Evolutionary conservation across 2,113 vertebrate species (phyloP).

Genomic region (Peucedramus taeniatus): DNA sequence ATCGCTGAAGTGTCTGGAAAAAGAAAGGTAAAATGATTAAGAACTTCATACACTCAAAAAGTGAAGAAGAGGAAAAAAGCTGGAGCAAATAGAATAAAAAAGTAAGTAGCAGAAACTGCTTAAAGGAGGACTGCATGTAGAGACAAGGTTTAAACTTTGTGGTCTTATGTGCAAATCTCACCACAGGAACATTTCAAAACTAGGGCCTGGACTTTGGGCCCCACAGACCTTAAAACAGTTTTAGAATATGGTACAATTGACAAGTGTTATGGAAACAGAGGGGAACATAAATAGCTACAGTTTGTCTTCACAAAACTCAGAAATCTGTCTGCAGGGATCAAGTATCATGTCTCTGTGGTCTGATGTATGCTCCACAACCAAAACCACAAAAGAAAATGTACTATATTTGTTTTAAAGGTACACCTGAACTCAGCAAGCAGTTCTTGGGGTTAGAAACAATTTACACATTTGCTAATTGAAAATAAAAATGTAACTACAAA

Average conservation of each 20-base stretch:
- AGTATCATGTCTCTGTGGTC: not conserved
- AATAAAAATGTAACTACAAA: not conserved
- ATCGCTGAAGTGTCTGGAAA: not conserved
- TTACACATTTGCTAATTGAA: not conserved
- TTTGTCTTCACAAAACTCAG: not conserved
- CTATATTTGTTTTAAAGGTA: not conserved
- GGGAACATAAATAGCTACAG: not conserved
- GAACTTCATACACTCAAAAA: not conserved
- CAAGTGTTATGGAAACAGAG: not conserved
- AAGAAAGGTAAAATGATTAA: not conserved
- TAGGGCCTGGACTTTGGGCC: not conserved
- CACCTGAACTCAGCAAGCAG: not conserved
- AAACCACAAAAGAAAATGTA: not conserved
- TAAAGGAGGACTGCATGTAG: not conserved
- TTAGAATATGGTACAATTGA: not conserved
- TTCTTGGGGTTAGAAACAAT: not conserved
- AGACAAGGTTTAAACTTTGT: not conserved
- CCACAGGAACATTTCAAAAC: not conserved
- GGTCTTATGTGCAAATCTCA: not conserved
- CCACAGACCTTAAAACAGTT: not conserved
- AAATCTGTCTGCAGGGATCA: not conserved
- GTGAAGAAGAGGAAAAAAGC: not conserved
- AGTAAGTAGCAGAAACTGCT: not conserved
- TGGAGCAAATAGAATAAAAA: not conserved
- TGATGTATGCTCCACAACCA: not conserved